Base-by-base conservation (phyloP, 2,113 vertebrate species). In the Zapus hudsonius region DNA sequence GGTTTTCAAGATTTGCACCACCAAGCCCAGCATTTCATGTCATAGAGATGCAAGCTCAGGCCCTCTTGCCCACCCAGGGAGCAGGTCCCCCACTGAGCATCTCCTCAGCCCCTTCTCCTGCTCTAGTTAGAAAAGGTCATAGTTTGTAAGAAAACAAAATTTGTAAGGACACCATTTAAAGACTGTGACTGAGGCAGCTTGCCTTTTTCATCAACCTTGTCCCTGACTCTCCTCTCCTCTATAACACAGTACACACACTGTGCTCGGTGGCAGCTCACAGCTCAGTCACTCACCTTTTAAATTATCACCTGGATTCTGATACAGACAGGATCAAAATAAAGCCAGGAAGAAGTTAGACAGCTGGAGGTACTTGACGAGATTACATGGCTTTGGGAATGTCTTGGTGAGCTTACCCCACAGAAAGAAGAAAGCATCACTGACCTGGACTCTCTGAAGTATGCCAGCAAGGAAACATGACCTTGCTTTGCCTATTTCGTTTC, bases 241-340 rank as follows among this genome's bases (percentile, higher is more conserved):
- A 89, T 38, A 85, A 36, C 29, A 78, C 44, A 6, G 72, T 3
- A 66, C 1, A 61, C 3, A 22, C 79, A 12, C n/a, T n/a, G n/a
- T n/a, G 38, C 31, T 80, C n/a, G 23, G 8, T 44, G 59, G 88
- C 29, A 88, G 47, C 7, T 92, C 86, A n/a, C 0, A 64, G 3
- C n/a, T 59, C 64, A n/a, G 44, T 27, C 84, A 75, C 17, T 42
- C 5, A 52, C 22, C 85, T 29, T 72, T 69, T 69, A 72, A 40
- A 22, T 78, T 75, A 7, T 69, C 59, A 64, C 23, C 91, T 42
- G n/a, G 59, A 84, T 91, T 80, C 84, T 67, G 27, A 63, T 52
- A 72, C 69, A 66, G 73, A 87, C 47, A 87, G 29, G 33, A 92
- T 96, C 23, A 64, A 94, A 93, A 80, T 2, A 85, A 92, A 85